Conservation (phyloP, 30 jellyfish, hydroid and myxozoan genomes). For the Cassiopea andromeda region DNA sequence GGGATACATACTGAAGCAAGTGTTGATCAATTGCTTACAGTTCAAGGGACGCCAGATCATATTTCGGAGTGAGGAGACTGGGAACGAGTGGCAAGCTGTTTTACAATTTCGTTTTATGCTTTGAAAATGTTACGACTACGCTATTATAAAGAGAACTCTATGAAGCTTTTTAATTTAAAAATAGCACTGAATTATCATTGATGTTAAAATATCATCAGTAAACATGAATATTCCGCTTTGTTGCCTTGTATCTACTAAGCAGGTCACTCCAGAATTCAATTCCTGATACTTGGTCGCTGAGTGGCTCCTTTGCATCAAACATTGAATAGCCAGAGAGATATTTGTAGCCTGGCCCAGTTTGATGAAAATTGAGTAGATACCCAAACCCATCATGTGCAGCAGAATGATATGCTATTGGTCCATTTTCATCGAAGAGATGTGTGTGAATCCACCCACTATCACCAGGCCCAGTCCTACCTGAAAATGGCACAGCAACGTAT, state of each 20-base stretch:
- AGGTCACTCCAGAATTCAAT: constrained; percentile 68
- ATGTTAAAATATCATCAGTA: constrained; percentile 1
- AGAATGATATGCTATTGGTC: constrained; percentile 81
- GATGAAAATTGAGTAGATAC: constrained; percentile 61
- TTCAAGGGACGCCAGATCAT: too few relatives aligned
- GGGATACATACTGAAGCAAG: too few relatives aligned
- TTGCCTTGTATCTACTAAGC: constrained; percentile 11
- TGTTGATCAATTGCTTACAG: too few relatives aligned
- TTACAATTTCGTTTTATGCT: too few relatives aligned
- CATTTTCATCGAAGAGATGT: constrained; percentile 65
- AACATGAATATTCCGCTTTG: not conserved
- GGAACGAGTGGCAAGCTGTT: too few relatives aligned
- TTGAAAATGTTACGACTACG: too few relatives aligned
- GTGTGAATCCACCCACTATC: constrained; percentile 69
- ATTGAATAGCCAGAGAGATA: constrained; percentile 72
- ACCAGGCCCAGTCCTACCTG: constrained; percentile 91
- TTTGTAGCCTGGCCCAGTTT: constrained; percentile 81
- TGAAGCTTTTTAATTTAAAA: too few relatives aligned
- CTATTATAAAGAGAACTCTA: too few relatives aligned
- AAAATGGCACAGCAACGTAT: too few relatives aligned
- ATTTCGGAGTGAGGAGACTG: too few relatives aligned
- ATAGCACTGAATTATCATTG: not conserved
- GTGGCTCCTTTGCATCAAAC: constrained; percentile 40
- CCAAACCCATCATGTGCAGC: constrained; percentile 89
- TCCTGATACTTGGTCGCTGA: constrained; percentile 75